Conservation (phyloP, 35 echinoderm and acorn worm genomes). For the Holothuria glaberrima region DNA sequence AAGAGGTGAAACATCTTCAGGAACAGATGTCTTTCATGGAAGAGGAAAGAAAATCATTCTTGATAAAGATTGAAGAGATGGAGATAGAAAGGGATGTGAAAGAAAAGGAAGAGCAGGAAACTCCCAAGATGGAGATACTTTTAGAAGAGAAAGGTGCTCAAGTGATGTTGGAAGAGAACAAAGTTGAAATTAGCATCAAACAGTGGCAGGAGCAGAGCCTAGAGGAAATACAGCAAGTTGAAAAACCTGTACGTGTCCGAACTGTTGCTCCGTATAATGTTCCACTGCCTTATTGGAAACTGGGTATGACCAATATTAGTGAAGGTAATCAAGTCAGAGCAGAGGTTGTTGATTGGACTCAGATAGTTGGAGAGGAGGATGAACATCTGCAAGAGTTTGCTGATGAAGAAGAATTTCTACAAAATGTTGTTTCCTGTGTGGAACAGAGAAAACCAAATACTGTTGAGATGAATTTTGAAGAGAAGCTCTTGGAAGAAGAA, state of each 20-base stretch:
- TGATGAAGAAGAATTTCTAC: neutral
- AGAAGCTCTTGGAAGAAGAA: conserved; percentile 26
- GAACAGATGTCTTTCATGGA: conserved; percentile 56
- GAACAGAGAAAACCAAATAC: too few relatives aligned
- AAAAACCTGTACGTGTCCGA: conserved; percentile 24
- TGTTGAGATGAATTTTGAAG: conserved; percentile 19
- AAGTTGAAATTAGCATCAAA: conserved; percentile 18
- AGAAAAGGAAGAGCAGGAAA: neutral
- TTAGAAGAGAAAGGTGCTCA: neutral
- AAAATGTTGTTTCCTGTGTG: neutral
- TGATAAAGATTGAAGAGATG: conserved; percentile 46
- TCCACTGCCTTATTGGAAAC: conserved; percentile 1
- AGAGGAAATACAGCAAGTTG: conserved; percentile 23
- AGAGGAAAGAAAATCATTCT: conserved; percentile 44
- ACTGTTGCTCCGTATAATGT: conserved; percentile 9
- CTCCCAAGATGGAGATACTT: neutral
- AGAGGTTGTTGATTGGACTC: conserved; percentile 6
- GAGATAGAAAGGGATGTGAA: neutral
- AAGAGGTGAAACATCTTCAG: conserved; percentile 64
- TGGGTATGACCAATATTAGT: neutral
- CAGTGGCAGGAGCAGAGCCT: conserved; percentile 22
- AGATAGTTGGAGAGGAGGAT: neutral
- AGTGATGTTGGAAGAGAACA: neutral
- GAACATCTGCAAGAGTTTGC: neutral
- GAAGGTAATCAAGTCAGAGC: neutral